These are phyloP conservation scores for Druceiella hillmani DNA, from an alignment of 2,888 invertebrate genomes.

Conservation along the genomic window DNA sequence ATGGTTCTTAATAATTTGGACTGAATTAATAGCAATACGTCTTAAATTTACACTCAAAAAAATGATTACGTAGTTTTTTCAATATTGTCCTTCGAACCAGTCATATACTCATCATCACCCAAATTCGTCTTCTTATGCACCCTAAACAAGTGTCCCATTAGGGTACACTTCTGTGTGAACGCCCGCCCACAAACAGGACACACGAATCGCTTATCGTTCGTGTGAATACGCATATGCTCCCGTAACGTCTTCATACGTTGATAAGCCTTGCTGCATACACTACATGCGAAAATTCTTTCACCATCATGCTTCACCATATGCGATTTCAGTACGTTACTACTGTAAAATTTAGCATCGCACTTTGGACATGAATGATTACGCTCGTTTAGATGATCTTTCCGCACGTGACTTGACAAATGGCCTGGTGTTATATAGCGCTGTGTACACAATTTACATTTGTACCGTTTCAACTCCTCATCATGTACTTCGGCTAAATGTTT, in stretches of 20 bases:
- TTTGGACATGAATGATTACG: slow-evolving; percentile 47
- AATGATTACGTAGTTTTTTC: too few relatives aligned
- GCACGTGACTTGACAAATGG: slow-evolving; percentile 40
- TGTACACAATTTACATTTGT: slow-evolving; percentile 44
- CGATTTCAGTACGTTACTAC: slow-evolving; percentile 50
- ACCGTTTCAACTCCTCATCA: slow-evolving; percentile 42
- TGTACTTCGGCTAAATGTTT: slow-evolving; percentile 45
- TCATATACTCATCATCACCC: too few relatives aligned
- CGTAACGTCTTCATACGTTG: slow-evolving; percentile 42
- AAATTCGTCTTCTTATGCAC: slow-evolving; percentile 37
- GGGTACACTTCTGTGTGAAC: slow-evolving; percentile 45
- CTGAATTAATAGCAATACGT: too few relatives aligned
- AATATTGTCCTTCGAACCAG: too few relatives aligned
- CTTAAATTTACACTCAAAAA: too few relatives aligned
- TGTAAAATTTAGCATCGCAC: slow-evolving; percentile 50
- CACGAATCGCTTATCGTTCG: slow-evolving; percentile 42
- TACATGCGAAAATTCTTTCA: slow-evolving; percentile 46
- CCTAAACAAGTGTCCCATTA: slow-evolving; percentile 43
- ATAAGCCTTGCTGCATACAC: slow-evolving; percentile 46
- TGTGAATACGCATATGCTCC: slow-evolving; percentile 44
- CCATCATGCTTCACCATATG: slow-evolving; percentile 54
- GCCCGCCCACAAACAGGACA: slow-evolving; percentile 45
- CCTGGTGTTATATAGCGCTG: slow-evolving; percentile 48
- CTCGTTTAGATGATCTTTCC: slow-evolving; percentile 43
- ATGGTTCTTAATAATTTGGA: too few relatives aligned